Evolutionary conservation across 1,140 invertebrate species (phyloP), one percentile per base, ranked within the genome.

Genomic region (Anastrepha obliqua): DNA sequence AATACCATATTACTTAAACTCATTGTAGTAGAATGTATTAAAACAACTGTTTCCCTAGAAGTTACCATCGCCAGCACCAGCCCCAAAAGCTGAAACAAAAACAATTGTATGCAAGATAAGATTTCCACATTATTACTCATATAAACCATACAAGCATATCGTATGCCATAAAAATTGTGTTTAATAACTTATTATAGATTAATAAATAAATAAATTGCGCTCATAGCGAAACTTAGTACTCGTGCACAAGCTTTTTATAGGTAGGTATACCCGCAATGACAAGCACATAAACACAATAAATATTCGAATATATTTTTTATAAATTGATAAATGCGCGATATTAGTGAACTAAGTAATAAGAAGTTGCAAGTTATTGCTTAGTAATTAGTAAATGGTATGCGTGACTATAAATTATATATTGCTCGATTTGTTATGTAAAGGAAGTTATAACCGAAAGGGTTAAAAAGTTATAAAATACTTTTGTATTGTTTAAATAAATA

Each of bases 131-230:
- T n/a, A n/a, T 17, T 13, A 5, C n/a, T 6, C 13, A 62, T 15
- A 17, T 13, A 15, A 15, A 29, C 29, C 29, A 29, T 29, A 62
- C 15, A 62, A 62, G n/a, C 51, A 42, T 74, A 47, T 29, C 29
- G n/a, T n/a, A n/a, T 17, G 74, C 8, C 74, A 81, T 55, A 81
- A 55, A 81, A 58, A 81, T 8, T 42, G 47, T 15, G 47, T 81
- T 81, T 55, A 81, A 81, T 55, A 81, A 81, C 47, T 47, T 81
- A 81, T 81, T 55, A 81, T 81, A 81, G 47, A 20, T 81, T 81
- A 81, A 29, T 55, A 81, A 81, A 55, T 81, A 81, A 51, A 81
- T 81, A 74, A 47, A 74, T 47, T 74, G 70, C 70, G 11, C 47
- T 55, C 9, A 4, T 20, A 58, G n/a, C 47, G n/a, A 13, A 47